Evolutionary conservation across 2,888 invertebrate genomes (phyloP), one percentile per base, ranked within the genome.

Genomic region (Therioaphis trifolii): DNA sequence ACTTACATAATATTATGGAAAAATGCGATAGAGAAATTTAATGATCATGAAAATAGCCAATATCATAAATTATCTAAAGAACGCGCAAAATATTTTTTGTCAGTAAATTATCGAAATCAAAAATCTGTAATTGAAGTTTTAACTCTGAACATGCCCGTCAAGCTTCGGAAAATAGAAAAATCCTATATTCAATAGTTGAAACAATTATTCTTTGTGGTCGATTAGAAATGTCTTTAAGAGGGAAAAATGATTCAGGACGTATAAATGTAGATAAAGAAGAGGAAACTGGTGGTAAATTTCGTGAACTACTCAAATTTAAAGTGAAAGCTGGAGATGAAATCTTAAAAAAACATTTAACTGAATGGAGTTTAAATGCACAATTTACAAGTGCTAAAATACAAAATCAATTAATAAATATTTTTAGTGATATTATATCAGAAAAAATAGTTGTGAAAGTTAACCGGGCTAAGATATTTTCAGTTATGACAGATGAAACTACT

Each of bases 341-440:
- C 63, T 84, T 84, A 63, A 84, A 84, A 84, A 29, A 75, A 46
- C 84, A 84, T 49, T 84, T 84, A 35, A 35, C 14, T 35, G 68
- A 40, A 24, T 40, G 58, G 43, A 55, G 63, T 46, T 46, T 21
- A 84, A 76, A 40, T 43, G 43, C 66, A 75, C 75, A 75, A 46
- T 76, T 29, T 75, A 75, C 63, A 63, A 84, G 84, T 63, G 75
- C 75, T 66, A 84, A 75, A 66, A 84, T 63, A 43, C 84, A 84
- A 76, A 84, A 84, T 63, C 52, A 76, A 27, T 27, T 84, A 27
- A 84, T 84, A 40, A 24, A 69, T 24, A 69, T 43, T 69, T 69
- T 40, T 43, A 24, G 68, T 69, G 27, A 63, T 46, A 46, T 46
- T 12, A 46, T 46, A 46, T 46, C 46, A 46, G 46, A 46, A 46